Percentiles rank a stretch among this genome's conserved stretches.
Evolutionary conservation across 2,113 vertebrate species (phyloP).

Genomic region (Pipa parva): DNA sequence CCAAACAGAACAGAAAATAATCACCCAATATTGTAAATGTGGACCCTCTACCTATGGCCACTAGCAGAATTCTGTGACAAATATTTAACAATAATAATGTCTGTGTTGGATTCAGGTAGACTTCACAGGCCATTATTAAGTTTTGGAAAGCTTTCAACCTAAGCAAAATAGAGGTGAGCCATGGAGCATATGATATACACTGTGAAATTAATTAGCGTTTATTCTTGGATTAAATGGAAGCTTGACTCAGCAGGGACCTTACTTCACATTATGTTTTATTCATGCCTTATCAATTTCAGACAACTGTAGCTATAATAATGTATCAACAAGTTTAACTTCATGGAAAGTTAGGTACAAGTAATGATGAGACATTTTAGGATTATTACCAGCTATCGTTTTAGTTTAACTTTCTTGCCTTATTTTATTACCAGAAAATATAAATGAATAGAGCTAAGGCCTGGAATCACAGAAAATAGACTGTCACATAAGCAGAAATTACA

Average conservation of each 20-base stretch:
- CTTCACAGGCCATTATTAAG: conserved; percentile 22
- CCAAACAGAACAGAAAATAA: no score
- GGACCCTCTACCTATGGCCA: background rate
- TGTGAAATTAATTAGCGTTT: conserved; percentile 37
- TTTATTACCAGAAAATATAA: background rate
- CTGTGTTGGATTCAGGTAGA: conserved; percentile 31
- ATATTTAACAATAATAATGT: conserved; percentile 38
- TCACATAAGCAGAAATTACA: no score
- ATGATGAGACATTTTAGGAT: conserved; percentile 31
- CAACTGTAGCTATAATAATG: conserved; percentile 35
- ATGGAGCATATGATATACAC: conserved; percentile 37
- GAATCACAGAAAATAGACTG: no score
- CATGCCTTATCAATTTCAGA: conserved; percentile 22
- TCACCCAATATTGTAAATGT: background rate
- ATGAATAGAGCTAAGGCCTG: no score
- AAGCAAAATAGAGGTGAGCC: conserved; percentile 29
- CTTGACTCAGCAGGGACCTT: conserved; percentile 25
- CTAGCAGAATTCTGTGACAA: conserved; percentile 4
- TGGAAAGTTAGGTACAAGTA: conserved; percentile 28
- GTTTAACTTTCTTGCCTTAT: background rate
- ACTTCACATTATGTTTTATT: conserved; percentile 35
- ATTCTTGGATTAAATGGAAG: conserved; percentile 31
- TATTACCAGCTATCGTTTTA: conserved; percentile 5
- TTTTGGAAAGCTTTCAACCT: conserved; percentile 36
- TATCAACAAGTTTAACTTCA: conserved; percentile 41